phyloP scores from a whole-genome alignment of 2,888 invertebrate genomes.

The Polietes domitor region DNA sequence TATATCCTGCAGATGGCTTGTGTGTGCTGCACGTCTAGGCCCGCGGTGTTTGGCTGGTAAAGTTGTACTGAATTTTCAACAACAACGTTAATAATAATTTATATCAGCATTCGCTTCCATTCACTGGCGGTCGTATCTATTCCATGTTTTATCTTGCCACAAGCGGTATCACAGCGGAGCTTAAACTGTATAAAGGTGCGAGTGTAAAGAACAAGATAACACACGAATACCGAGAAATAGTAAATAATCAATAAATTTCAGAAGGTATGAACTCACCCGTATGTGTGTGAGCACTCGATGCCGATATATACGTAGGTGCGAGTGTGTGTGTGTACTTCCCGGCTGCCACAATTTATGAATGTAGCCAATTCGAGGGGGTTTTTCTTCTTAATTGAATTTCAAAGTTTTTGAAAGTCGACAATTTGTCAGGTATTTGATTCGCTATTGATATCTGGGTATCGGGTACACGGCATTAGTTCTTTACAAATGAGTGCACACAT shows the following conservation, averaged over 20 bases:
- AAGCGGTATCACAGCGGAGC: constrained; percentile 43
- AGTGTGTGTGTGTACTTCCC: too few relatives aligned
- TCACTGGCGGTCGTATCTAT: constrained; percentile 24
- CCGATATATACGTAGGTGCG: too few relatives aligned
- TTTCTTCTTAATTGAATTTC: constrained; percentile 19
- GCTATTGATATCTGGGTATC: not conserved
- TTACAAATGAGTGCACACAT: not conserved
- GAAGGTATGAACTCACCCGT: not conserved
- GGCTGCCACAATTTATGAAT: not conserved
- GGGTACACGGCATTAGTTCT: not conserved
- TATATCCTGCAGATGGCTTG: not conserved
- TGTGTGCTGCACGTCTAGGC: not conserved
- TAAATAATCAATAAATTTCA: not conserved
- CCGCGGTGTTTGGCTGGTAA: constrained; percentile 39
- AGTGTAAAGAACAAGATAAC: constrained; percentile 15
- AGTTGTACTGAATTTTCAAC: constrained; percentile 45
- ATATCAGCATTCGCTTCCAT: constrained; percentile 29
- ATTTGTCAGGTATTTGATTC: not conserved
- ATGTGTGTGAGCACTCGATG: too few relatives aligned
- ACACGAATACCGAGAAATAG: not conserved
- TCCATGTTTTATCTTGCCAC: constrained; percentile 54
- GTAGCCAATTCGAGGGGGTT: not conserved
- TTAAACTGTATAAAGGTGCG: constrained; percentile 20
- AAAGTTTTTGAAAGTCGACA: too few relatives aligned
- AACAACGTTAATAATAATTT: constrained; percentile 52